Conservation (phyloP, 2,888 invertebrate species). For the Heliconius cydno region DNA sequence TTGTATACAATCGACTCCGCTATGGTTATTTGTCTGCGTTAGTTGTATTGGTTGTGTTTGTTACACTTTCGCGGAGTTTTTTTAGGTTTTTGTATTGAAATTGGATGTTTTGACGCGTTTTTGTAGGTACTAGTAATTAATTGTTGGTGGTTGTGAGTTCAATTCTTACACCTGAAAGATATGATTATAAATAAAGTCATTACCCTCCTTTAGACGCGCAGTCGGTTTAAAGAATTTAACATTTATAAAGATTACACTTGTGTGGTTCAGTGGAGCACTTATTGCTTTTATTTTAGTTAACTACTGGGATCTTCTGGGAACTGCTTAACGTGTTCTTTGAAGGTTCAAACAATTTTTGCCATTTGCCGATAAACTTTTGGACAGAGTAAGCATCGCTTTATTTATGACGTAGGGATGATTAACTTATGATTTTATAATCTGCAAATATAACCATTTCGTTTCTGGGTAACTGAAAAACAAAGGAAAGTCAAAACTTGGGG, state of each 20-base stretch:
- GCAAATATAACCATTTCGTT: too few species aligned
- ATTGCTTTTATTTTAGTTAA: background rate
- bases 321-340: background rate
- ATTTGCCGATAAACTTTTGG: background rate
- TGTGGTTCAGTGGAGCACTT: too few species aligned
- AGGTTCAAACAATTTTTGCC: background rate
- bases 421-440: too few species aligned
- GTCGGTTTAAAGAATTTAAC: too few species aligned
- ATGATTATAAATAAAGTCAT: too few species aligned
- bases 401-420: background rate
- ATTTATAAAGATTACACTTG: too few species aligned
- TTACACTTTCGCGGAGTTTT: conserved; percentile 11
- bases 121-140: background rate
- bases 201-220: too few species aligned
- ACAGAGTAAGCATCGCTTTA: background rate
- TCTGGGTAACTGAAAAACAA: too few species aligned
- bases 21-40: conserved; percentile 28
- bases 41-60: background rate
- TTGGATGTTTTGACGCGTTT: background rate
- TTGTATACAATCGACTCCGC: conserved; percentile 43
- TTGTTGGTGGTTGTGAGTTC: too few species aligned
- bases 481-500: too few species aligned
- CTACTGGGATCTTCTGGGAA: background rate
- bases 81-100: background rate
- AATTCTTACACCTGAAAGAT: too few species aligned